Base-by-base conservation (phyloP, 2,797 vertebrate species). In the Gallinago stenura region DNA sequence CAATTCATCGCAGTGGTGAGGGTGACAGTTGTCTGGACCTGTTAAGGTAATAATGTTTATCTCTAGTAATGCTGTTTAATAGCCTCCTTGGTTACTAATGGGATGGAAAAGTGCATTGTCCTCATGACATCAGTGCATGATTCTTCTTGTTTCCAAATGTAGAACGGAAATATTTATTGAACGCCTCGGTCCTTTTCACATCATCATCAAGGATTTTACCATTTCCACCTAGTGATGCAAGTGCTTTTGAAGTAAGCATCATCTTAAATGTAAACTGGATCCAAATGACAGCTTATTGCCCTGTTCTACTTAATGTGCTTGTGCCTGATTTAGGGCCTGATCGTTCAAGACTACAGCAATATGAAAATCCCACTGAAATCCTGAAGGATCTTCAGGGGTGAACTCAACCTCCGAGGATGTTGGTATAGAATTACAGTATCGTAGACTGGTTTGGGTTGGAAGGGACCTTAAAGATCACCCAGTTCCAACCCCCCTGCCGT, bases 51-150 rank as follows among this genome's bases (percentile, higher is more conserved):
- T 69, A 89, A 87, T 81, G 78, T 97, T 95, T 96, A 90, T 85
- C 75, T 93, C 45, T 61, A 65, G 71, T 85, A 90, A 94, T 89
- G 80, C 85, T 95, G 80, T 97, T 96, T 95, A 92, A 94, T 61
- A 85, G 41, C 93, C 64, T 97, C 88, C 93, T 88, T 96, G 88
- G 94, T 93, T 92, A 95, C 93, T 97, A 95, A 92, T 97, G 91
- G 90, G 73, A 82, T 93, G 80, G 81, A 95, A 95, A 92, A 95
- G 57, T 77, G 46, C 81, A 71, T 71, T 77, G 88, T 83, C 71
- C 83, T 93, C 56, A 57, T 80, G 41, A 87, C 68, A 90, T 61
- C 65, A 92, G 33, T 75, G 43, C 22, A 54, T 30, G 64, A 68
- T 75, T 64, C 60, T 87, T 48, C 75, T 95, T 69, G 68, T 87